Percentiles rank a stretch among this genome's conserved stretches.
phyloP scores from a whole-genome alignment of 2,888 invertebrate species.

The Scelioninae gen. 2 region DNA sequence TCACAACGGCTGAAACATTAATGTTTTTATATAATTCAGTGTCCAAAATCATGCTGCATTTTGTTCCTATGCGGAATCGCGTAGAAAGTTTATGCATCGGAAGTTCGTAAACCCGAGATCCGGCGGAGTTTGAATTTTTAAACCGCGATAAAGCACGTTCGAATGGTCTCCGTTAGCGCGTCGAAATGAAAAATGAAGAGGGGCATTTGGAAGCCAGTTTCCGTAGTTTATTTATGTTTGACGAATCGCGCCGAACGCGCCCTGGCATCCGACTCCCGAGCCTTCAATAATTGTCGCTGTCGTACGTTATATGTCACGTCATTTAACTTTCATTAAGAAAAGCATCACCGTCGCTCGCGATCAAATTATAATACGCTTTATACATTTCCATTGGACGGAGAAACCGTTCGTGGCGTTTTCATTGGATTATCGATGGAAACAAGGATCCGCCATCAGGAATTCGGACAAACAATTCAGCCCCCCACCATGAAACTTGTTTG shows the following conservation, averaged over 20 bases:
- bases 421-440: no score
- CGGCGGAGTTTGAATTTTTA: constrained; percentile 6
- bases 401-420: not conserved
- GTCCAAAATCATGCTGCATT: no score
- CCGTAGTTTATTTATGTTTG: constrained; percentile 54
- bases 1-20: no score
- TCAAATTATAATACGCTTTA: constrained; percentile 8
- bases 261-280: constrained; percentile 42
- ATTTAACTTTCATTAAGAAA: constrained; percentile 53
- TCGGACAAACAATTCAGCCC: no score
- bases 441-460: no score
- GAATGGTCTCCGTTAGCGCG: constrained; percentile 32
- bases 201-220: constrained; percentile 47
- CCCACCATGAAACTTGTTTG: no score
- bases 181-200: constrained; percentile 54
- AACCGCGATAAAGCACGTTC: constrained; percentile 5
- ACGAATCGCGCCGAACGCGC: constrained; percentile 46
- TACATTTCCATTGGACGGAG: constrained; percentile 18
- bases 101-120: not conserved
- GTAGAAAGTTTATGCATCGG: not conserved
- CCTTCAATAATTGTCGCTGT: constrained; percentile 47
- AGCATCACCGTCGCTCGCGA: constrained; percentile 24
- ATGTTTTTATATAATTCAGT: no score
- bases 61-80: no score
- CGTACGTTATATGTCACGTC: constrained; percentile 46